Conservation (phyloP, 2,888 invertebrate species). For the Oscheius onirici region DNA sequence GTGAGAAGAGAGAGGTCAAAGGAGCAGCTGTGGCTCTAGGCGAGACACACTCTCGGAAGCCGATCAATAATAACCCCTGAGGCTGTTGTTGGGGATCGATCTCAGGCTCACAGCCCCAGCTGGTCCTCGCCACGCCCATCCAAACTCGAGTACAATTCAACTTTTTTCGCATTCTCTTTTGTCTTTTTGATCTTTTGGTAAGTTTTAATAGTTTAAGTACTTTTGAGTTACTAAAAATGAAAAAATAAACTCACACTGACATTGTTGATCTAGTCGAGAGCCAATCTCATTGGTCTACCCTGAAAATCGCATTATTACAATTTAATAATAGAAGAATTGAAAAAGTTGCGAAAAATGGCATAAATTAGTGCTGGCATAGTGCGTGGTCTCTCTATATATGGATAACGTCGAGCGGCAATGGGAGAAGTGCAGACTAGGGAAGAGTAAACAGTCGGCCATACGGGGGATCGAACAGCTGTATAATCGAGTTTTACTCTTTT, state of each 20-base stretch:
- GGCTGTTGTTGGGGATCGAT: neutral
- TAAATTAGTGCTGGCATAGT: neutral
- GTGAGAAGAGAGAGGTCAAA: neutral
- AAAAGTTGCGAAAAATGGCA: neutral
- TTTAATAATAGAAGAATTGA: neutral
- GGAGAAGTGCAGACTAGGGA: slow-evolving; percentile 5
- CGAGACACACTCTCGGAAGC: neutral
- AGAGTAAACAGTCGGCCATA: slow-evolving; percentile 9
- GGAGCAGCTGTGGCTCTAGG: slow-evolving; percentile 32
- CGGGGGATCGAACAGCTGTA: neutral
- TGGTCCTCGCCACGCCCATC: neutral
- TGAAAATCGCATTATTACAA: neutral
- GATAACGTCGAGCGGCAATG: neutral
- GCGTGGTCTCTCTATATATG: neutral
- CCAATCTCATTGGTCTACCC: too few relatives aligned
- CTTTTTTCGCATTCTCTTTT: neutral
- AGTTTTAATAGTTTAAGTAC: neutral
- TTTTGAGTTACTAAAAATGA: neutral
- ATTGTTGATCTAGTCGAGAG: neutral
- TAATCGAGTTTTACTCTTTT: neutral
- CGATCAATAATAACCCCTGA: neutral
- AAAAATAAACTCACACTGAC: slow-evolving; percentile 5
- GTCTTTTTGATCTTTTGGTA: neutral
- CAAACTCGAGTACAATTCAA: neutral
- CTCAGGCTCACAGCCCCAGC: neutral